Percentiles rank a stretch among this genome's conserved stretches.
Conservation (phyloP, 2,888 invertebrate species). For the Plagodis pulveraria region DNA sequence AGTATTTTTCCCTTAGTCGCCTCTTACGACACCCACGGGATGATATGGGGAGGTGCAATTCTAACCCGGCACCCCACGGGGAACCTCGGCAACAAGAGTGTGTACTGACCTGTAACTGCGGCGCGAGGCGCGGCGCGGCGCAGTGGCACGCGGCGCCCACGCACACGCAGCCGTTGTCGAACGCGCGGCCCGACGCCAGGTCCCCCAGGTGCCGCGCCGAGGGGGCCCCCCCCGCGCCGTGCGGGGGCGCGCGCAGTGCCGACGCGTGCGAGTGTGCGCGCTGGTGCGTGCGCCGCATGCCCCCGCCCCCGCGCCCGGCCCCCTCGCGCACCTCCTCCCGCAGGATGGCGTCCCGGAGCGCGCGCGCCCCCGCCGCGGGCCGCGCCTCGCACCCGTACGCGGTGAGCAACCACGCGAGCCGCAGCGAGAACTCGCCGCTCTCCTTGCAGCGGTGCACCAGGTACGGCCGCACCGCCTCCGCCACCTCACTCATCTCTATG, state of each 20-base stretch:
- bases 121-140: conserved; percentile 77
- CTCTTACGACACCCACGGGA: too few relatives aligned
- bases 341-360: conserved; percentile 73
- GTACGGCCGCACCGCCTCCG: conserved; percentile 88
- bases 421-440: conserved; percentile 97
- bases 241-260: conserved; percentile 84
- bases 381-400: conserved; percentile 90
- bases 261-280: conserved; percentile 93
- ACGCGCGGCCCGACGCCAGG: conserved; percentile 96
- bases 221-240: conserved; percentile 80
- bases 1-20: too few relatives aligned
- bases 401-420: conserved; percentile 98
- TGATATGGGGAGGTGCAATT: too few relatives aligned
- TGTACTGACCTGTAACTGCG: conserved; percentile 73
- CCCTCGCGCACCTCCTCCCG: conserved; percentile 80
- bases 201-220: conserved; percentile 93
- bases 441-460: conserved; percentile 89
- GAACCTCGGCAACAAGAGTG: too few relatives aligned
- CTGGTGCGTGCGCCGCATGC: conserved; percentile 78
- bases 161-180: conserved; percentile 92
- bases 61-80: too few relatives aligned
- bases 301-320: conserved; percentile 66
- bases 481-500: conserved; percentile 98
- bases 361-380: conserved; percentile 55
- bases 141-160: conserved; percentile 85